A percentile compares a stretch with the other conserved stretches of the same genome.
phyloP scores from a whole-genome alignment of 2,113 vertebrate species.

The Menura novaehollandiae region DNA sequence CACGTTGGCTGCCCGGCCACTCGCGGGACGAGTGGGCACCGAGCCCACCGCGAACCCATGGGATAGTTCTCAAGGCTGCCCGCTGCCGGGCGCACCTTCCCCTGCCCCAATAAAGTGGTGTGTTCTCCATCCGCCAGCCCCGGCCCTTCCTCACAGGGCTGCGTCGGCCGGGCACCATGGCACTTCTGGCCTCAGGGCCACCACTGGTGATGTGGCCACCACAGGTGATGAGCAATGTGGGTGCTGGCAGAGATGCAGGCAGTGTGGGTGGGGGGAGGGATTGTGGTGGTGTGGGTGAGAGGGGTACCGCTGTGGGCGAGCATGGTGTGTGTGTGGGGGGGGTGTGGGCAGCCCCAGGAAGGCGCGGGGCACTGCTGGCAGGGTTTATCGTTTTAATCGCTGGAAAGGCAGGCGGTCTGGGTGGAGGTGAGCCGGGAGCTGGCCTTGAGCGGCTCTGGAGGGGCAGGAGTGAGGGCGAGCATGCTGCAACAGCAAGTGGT shows the following conservation, averaged over 20 bases:
- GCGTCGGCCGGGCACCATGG: accelerated
- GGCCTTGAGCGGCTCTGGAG: neutral
- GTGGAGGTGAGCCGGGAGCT: neutral
- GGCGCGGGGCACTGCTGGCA: slow-evolving; percentile 30
- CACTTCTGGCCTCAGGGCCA: neutral
- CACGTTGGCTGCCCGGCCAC: neutral
- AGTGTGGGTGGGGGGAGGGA: neutral
- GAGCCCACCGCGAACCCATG: slow-evolving; percentile 18
- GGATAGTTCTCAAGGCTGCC: slow-evolving; percentile 56
- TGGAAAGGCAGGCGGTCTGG: neutral
- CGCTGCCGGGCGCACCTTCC: neutral
- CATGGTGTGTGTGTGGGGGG: accelerated
- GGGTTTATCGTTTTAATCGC: slow-evolving; percentile 53
- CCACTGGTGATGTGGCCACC: neutral
- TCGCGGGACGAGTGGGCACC: neutral
- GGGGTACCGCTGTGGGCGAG: neutral
- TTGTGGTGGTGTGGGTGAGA: neutral
- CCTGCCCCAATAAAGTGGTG: neutral
- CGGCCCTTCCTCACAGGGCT: neutral
- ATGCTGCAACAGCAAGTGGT: neutral
- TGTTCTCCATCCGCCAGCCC: neutral
- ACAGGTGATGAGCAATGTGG: neutral
- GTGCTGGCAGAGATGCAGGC: neutral
- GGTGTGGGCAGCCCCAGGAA: slow-evolving; percentile 1
- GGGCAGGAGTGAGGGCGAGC: neutral